Base-by-base conservation (phyloP, 2,797 vertebrate species). In the Todus mexicanus region DNA sequence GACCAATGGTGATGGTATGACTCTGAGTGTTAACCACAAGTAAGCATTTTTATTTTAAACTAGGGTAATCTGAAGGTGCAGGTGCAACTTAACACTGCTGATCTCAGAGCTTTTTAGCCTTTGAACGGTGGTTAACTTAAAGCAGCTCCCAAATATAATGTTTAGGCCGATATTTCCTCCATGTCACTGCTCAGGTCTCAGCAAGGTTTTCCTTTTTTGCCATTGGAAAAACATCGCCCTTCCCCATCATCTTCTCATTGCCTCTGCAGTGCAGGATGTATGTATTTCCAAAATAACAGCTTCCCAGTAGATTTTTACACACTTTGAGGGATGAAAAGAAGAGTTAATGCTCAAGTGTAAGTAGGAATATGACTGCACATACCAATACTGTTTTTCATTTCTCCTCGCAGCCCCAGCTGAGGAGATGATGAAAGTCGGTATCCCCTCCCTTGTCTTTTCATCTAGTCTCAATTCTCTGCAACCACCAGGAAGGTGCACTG, bases 301-400 rank as follows among this genome's bases (percentile, higher is more conserved):
- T n/a, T 92, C 66, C 26, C 26, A 59, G 64, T 81, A 78, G 79
- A 74, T 81, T 51, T 80, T 74, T 74, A 66, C 78, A 78, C 11
- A 2, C 12, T 90, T 64, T 40, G 37, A 63, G 54, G 69, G 76
- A 43, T 91, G 77, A 94, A 95, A 92, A 64, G 60, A 94, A 90
- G 43, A 71, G 71, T 92, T 89, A 76, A 74, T 78, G 64, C 57
- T 93, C 33, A 59, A 84, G 45, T 81, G 29, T 78, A 70, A 90
- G 69, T 25, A 76, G 56, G 83, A 87, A 91, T 81, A 54, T 84
- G 93, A 64, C 71, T 59, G 87, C 38, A 79, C 77, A 51, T 88
- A 57, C 80, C 90, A 81, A 42, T 90, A 80, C 60, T 81, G 66
- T 73, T 92, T 93, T 92, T 92, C 84, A 86, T 92, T 95, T 95